phyloP scores from a whole-genome alignment of 1,140 invertebrate genomes.

The Bombus waltoni region DNA sequence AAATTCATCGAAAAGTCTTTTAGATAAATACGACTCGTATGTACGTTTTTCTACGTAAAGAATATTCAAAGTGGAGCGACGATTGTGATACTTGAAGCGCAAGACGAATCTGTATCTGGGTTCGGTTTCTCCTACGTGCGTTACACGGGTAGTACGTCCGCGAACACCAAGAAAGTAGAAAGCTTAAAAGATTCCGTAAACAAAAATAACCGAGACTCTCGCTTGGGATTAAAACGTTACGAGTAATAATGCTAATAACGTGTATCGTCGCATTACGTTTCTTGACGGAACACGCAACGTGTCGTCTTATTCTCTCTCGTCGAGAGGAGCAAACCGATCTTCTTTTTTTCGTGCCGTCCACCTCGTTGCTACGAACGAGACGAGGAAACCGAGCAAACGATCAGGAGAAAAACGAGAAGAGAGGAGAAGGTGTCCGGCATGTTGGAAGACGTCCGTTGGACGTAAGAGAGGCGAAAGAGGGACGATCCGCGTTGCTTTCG shows the following conservation, averaged over 20 bases:
- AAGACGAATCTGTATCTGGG: too few species aligned
- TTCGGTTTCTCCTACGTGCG: background rate
- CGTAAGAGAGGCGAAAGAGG: background rate
- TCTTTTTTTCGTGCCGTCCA: background rate
- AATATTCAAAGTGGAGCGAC: too few species aligned
- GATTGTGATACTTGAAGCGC: too few species aligned
- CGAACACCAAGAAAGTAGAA: background rate
- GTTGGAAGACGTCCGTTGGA: background rate
- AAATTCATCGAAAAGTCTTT: too few species aligned
- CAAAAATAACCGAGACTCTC: background rate
- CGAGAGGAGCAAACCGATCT: background rate
- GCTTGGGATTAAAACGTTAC: conserved; percentile 10
- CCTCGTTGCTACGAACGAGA: background rate
- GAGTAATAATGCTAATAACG: conserved; percentile 32
- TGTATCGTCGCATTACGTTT: background rate
- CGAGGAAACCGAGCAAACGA: background rate
- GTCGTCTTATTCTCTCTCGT: background rate
- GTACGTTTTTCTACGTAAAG: too few species aligned
- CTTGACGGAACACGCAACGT: background rate
- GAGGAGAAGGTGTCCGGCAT: background rate
- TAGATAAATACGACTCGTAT: too few species aligned
- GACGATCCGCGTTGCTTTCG: conserved; percentile 53
- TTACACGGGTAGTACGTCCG: fast-evolving
- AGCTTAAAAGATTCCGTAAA: background rate
- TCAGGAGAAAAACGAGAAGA: background rate